These are phyloP conservation scores for Leucopsar rothschildi DNA, from an alignment of 2,113 vertebrate species.

Conservation along the genomic window DNA sequence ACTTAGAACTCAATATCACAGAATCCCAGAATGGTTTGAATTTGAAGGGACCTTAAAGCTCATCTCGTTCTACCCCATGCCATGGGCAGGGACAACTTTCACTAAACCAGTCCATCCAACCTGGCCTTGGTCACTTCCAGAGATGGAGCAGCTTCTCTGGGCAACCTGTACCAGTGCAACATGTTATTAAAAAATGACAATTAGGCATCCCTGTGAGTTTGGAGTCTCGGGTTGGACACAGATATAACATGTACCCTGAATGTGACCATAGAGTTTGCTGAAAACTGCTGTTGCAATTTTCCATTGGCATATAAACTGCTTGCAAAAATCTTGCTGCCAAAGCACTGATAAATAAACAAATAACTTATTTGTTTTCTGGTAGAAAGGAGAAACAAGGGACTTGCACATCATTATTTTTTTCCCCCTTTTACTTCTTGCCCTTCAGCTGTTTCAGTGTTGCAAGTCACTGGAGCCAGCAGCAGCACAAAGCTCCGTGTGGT, in stretches of 20 bases:
- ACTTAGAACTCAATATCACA: background rate
- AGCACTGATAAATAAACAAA: background rate
- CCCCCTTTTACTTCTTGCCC: background rate
- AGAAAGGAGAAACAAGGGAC: background rate
- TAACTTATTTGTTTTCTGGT: background rate
- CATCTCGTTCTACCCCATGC: background rate
- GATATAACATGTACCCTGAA: background rate
- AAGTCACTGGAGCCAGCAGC: background rate
- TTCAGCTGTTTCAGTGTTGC: background rate
- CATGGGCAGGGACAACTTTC: background rate
- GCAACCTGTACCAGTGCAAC: background rate
- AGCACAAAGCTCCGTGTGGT: background rate
- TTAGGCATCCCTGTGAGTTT: background rate
- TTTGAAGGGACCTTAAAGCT: background rate
- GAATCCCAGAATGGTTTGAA: background rate
- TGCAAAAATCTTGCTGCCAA: background rate
- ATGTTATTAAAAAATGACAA: background rate
- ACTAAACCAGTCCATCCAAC: fast-evolving
- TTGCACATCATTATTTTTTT: background rate
- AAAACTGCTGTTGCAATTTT: background rate
- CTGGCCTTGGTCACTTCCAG: background rate
- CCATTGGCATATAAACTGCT: background rate
- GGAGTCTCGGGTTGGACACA: background rate
- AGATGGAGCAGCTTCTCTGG: background rate
- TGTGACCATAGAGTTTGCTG: background rate